Evolutionary conservation across 2,888 invertebrate species (phyloP), one percentile per base, ranked within the genome.

Genomic region (Troilus luridus): DNA sequence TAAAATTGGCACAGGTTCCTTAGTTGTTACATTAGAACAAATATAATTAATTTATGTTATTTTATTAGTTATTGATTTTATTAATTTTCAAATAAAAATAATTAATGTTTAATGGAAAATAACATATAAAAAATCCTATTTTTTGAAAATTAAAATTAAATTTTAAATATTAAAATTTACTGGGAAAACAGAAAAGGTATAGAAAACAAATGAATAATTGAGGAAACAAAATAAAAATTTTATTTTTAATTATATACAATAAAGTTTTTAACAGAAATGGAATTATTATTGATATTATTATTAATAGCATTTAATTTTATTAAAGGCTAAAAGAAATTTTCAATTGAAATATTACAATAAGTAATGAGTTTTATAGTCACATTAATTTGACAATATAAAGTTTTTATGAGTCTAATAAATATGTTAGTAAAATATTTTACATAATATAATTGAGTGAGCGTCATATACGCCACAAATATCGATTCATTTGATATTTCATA

Each of bases 351-450:
- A 77, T 41, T 77, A 41, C 41, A 77, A 77, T 77, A 17, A 77
- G 41, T 77, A 77, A 77, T 77, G 17, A 77, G 72, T 27, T 77
- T 77, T 77, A 77, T 77, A 77, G 41, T 77, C 41, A 77, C 17
- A 77, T 27, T 77, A 41, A 77, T 77, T 77, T 77, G 72, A 77
- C 72, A 77, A 77, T 77, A 77, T 77, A 77, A 77, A 77, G 72
- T 77, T 77, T 77, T 77, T 41, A 77, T 41, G 27, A 77, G 7
- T 41, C 72, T 77, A 77, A 77, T 77, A 41, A 77, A 77, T 77
- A 77, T 77, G 24, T 77, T 77, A 77, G 72, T 77, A 77, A 77
- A 77, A 77, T 77, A 77, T 77, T 77, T 77, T 77, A 77, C 72
- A 77, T 41, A 77, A 41, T 77, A 41, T 77, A 77, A 77, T 77